Evolutionary conservation across 2,797 vertebrate species (phyloP).

Genomic region (Onychomys arenicola): DNA sequence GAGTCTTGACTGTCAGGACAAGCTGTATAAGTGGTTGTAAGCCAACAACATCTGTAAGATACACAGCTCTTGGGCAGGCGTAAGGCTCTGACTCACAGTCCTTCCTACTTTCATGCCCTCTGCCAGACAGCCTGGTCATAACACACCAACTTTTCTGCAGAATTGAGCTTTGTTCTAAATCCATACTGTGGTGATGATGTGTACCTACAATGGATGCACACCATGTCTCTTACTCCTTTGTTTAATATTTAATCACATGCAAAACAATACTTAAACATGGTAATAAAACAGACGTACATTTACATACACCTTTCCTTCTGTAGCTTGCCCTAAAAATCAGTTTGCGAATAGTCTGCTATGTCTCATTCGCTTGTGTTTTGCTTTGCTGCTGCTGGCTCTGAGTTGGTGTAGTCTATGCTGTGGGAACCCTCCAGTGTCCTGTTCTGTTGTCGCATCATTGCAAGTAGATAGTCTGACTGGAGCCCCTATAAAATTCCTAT

Average conservation of each 20-base stretch:
- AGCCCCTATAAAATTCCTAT: not conserved
- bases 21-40: not conserved
- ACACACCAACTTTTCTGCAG: not conserved
- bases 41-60: not conserved
- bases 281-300: not conserved
- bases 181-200: not conserved
- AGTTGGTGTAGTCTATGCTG: not conserved
- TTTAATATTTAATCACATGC: not conserved
- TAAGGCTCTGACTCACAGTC: not conserved
- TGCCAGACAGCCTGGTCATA: not conserved
- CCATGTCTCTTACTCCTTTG: not conserved
- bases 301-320: not conserved
- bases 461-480: not conserved
- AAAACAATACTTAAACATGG: not conserved
- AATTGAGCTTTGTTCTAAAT: not conserved
- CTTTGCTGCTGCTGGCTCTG: not conserved
- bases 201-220: not conserved
- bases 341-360: constrained; percentile 13
- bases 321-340: not conserved
- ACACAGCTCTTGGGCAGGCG: too few relatives aligned
- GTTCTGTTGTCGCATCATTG: not conserved
- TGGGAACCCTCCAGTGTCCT: not conserved
- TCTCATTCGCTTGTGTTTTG: not conserved
- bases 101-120: not conserved
- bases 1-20: not conserved